phyloP scores from a whole-genome alignment of 2,888 invertebrate genomes.

The Hymenopus coronatus region DNA sequence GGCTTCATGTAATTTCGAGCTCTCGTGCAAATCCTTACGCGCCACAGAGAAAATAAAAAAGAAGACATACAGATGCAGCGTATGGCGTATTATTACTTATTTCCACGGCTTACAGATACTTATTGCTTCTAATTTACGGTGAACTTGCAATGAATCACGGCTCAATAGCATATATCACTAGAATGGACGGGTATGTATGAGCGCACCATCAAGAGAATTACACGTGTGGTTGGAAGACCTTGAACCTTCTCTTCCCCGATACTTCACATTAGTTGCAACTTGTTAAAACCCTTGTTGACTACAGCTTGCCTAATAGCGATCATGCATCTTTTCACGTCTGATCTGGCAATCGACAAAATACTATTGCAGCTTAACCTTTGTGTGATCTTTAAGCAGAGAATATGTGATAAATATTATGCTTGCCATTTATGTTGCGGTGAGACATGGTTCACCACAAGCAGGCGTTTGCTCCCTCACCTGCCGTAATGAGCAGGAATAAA shows the following conservation, averaged over 20 bases:
- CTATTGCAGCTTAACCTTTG: background rate
- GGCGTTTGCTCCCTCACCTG: background rate
- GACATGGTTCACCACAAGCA: background rate
- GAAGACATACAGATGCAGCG: background rate
- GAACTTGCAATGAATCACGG: background rate
- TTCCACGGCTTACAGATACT: background rate
- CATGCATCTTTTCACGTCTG: background rate
- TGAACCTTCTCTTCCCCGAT: background rate
- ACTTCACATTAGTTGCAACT: background rate
- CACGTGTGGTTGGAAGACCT: background rate
- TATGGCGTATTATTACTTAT: background rate
- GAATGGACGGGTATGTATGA: background rate
- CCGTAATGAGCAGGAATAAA: background rate
- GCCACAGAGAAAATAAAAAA: no score
- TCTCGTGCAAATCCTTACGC: background rate
- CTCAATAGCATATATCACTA: background rate
- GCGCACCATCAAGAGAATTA: background rate
- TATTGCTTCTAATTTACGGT: background rate
- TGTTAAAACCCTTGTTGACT: background rate
- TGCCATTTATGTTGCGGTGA: background rate
- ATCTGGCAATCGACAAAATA: background rate
- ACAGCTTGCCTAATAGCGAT: background rate
- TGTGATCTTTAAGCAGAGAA: background rate
- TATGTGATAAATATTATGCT: background rate
- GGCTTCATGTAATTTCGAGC: background rate